Base-by-base conservation (phyloP, 2,113 vertebrate species). In the Accipiter virgatus region DNA sequence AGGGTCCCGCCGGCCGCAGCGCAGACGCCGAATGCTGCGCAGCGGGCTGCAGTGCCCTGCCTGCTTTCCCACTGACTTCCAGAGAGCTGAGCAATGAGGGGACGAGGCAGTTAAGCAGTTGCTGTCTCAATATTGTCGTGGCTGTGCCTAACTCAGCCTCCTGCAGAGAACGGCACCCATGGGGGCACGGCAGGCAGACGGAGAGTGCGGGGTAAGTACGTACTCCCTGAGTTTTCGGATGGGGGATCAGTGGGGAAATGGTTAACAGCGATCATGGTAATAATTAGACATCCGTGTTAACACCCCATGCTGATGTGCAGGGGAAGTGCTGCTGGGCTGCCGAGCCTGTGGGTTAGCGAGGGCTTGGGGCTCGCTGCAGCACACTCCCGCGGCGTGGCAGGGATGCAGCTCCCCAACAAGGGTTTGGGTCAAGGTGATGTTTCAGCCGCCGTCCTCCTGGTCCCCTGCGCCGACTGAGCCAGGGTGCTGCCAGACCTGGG, bases 401-500 rank as follows among this genome's bases (percentile, higher is more conserved):
- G 53, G 80, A 42, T 12, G 1, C 1, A 0, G 81, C 12, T 88
- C 36, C 77, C 40, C 34, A 5, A 2, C 0, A 3, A 34, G 31
- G 27, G 38, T 5, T 26, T 0, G 1, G 50, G 25, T 32, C n/a
- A 1, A 16, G 78, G 78, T 3, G 65, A 8, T 0, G 2, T 16
- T 34, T 67, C 71, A 48, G 53, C 53, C 48, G 22, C 10, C 0
- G 1, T 52, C 59, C 45, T 52, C 34, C 45, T 27, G 10, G 12
- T 74, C 4, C 47, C 36, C 40, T 1, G 12, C 0, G 8, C 17
- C 2, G 8, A 3, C 31, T 9, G 36, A 81, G 73, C 40, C 6
- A 0, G 11, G 66, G 61, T 16, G 74, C 61, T 27, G 66, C 0
- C 1, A 20, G 77, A 53, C 0, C 0, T 2, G 52, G 4, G 45